These are phyloP conservation scores for Oryctes rhinoceros DNA, from an alignment of 1,140 invertebrate species.

Conservation along the genomic window DNA sequence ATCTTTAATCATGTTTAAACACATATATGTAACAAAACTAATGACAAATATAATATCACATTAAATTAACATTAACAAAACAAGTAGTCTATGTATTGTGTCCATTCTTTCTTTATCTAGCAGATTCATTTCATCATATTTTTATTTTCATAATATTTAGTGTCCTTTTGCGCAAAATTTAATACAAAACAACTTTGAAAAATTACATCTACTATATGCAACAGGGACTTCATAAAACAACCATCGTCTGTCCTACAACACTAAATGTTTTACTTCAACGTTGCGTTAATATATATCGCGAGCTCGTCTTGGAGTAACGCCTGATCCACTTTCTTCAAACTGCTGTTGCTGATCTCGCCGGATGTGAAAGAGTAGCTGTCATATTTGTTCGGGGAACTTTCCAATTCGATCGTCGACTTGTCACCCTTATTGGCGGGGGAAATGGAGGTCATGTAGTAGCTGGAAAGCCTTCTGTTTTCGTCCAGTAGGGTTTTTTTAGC, in stretches of 20 bases:
- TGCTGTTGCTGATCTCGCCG: conserved; percentile 61
- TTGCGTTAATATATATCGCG: not conserved
- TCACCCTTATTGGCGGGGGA: conserved; percentile 9
- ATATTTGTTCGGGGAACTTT: not conserved
- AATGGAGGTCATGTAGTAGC: conserved; percentile 27
- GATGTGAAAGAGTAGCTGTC: conserved; percentile 37
- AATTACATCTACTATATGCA: too few species aligned
- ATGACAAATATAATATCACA: too few species aligned
- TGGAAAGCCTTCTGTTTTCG: conserved; percentile 40
- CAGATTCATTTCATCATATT: too few species aligned
- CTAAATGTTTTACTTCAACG: not conserved
- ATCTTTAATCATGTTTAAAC: too few species aligned
- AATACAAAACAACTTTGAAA: too few species aligned
- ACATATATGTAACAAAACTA: too few species aligned
- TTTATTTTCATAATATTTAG: too few species aligned
- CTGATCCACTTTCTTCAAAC: conserved; percentile 59
- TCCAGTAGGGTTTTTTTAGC: conserved; percentile 47
- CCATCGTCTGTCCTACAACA: not conserved
- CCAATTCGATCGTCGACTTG: conserved; percentile 12
- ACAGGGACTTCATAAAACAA: too few species aligned
- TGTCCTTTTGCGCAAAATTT: too few species aligned
- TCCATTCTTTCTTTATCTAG: too few species aligned
- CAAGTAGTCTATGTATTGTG: too few species aligned
- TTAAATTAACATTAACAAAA: too few species aligned
- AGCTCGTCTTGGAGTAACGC: conserved; percentile 61